Base-by-base conservation (phyloP, 2,113 vertebrate species). In the Cynocephalus volans region DNA sequence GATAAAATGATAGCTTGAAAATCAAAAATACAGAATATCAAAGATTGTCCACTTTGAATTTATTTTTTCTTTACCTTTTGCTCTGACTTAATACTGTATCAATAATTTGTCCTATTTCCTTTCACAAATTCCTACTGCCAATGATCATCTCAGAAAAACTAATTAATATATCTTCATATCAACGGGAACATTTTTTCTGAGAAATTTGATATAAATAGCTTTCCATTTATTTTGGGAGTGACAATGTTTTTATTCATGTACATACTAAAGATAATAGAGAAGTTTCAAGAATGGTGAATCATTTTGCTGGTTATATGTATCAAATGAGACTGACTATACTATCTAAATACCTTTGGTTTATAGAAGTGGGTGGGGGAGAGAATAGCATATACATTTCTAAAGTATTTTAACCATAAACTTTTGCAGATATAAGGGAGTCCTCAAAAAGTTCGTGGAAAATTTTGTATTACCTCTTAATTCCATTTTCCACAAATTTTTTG, bases 121-220 rank as follows among this genome's bases (percentile, higher is more conserved):
- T 96, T 96, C 87, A 94, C 10, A 91, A 80, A 8, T 95, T 86
- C 45, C 10, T 93, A 54, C 23, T 75, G 13, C 52, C 93, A 92
- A 86, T 0, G 8, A 15, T 88, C 60, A n/a, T 88, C 33, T 94
- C 31, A 77, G 45, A 19, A 95, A 92, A 95, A 88, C 28, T 93
- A 48, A 96, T 95, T 95, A 92, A 15, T 58, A 11, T 54, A 64
- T n/a, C 18, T 67, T 23, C 31, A 13, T 54, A 93, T 82, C 72
- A 91, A 70, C 23, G 92, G 65, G 36, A 84, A 95, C 36, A 41
- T 85, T 62, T 93, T 84, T 97, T 93, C 36, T 62, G 23, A 95
- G 95, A 88, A 0, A 23, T 82, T 67, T 91, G 28, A 85, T 95
- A 88, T 5, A 93, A 94, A 69, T 62, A 90, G 4, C 65, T 75